Evolutionary conservation across 2,888 invertebrate genomes (phyloP), one percentile per base, ranked within the genome.

Genomic region (Diadromus collaris): DNA sequence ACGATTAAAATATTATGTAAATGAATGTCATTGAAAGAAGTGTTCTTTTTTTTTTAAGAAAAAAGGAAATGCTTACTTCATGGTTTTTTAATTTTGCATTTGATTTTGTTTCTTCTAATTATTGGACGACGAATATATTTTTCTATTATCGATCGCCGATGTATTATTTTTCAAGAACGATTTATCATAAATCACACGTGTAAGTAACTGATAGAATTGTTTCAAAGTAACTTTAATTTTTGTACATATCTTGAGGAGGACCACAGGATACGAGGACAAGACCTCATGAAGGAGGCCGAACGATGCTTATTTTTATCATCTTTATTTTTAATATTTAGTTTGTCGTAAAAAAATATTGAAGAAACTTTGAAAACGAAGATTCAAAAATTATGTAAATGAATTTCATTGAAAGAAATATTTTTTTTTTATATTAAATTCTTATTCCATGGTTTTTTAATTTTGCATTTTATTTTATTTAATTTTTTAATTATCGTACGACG

Each of bases 201-300:
- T n/a, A n/a, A n/a, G n/a, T n/a, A n/a, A n/a, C n/a, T n/a, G n/a
- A n/a, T n/a, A n/a, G n/a, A n/a, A n/a, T n/a, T n/a, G n/a, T n/a
- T n/a, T n/a, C n/a, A n/a, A n/a, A n/a, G n/a, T n/a, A n/a, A n/a
- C n/a, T n/a, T n/a, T n/a, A n/a, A n/a, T n/a, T n/a, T n/a, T n/a
- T n/a, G n/a, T 63, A 63, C 71, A 72, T 44, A 64, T 56, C 54
- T 64, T 41, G 54, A 56, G n/a, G 29, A 68, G 38, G 13, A 21
- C 16, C 27, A n/a, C n/a, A 24, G 29, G 41, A 63, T 6, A 41
- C 60, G 46, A 65, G 29, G n/a, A n/a, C n/a, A n/a, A n/a, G n/a
- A n/a, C 44, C 56, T 65, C 46, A 27, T 41, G 10, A 56, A 54
- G 27, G 6, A 10, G n/a, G 19, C 24, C n/a, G 38, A 41, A 29